phyloP scores from a whole-genome alignment of 2,888 invertebrate genomes.

The Esperia sulphurella region DNA sequence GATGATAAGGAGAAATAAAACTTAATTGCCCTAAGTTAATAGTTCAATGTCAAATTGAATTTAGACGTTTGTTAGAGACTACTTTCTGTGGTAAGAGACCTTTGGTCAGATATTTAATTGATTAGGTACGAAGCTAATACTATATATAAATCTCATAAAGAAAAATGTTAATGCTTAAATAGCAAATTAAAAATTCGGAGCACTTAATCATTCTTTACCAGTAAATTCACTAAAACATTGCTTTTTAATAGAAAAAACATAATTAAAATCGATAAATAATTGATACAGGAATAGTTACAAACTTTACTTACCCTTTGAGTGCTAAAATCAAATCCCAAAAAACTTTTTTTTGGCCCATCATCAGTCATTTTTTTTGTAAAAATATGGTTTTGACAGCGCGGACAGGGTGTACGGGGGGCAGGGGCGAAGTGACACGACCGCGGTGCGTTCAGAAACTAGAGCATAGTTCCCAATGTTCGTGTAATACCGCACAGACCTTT shows the following conservation, averaged over 20 bases:
- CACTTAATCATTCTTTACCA: neutral
- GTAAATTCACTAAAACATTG: neutral
- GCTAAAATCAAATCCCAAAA: constrained; percentile 91
- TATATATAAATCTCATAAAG: too few relatives aligned
- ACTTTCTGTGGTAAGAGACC: too few relatives aligned
- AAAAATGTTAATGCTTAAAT: too few relatives aligned
- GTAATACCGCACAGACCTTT: too few relatives aligned
- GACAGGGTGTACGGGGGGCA: constrained; percentile 21
- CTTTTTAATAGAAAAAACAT: neutral
- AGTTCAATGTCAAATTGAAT: too few relatives aligned
- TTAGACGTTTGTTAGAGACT: too few relatives aligned
- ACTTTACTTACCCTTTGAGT: constrained; percentile 87
- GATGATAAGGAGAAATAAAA: too few relatives aligned
- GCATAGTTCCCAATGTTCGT: too few relatives aligned
- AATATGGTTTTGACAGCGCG: constrained; percentile 48
- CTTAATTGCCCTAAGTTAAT: too few relatives aligned
- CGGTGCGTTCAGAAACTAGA: neutral
- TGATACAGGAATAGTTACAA: too few relatives aligned
- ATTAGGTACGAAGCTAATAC: too few relatives aligned
- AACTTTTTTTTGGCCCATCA: constrained; percentile 73
- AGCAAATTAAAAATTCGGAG: constrained; percentile 2
- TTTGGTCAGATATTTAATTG: too few relatives aligned
- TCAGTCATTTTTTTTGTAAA: constrained; percentile 61
- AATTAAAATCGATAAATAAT: neutral
- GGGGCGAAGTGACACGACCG: constrained; percentile 10